A percentile compares a stretch with the other conserved stretches of the same genome.
Evolutionary conservation across 2,113 vertebrate species (phyloP).

Genomic region (Chinchilla lanigera): DNA sequence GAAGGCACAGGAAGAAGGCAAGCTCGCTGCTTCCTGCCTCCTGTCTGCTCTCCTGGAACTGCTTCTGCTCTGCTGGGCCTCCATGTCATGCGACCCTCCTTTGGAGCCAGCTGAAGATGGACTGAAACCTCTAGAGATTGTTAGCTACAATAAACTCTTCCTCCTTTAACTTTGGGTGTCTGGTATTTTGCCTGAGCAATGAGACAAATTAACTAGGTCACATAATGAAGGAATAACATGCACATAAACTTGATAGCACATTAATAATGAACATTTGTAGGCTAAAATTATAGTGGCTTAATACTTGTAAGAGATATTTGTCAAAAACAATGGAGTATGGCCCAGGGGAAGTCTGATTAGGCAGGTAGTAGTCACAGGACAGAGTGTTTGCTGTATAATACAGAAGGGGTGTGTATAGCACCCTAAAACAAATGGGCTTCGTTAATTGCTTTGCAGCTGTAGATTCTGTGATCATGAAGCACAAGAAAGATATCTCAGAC

Average conservation of each 20-base stretch:
- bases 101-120: neutral
- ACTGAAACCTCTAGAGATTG: neutral
- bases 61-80: neutral
- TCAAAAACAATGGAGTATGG: neutral
- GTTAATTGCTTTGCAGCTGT: neutral
- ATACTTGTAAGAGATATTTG: neutral
- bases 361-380: neutral
- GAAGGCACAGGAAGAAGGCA: neutral
- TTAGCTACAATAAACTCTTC: neutral
- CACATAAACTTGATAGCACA: neutral
- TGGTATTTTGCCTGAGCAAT: neutral
- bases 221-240: too few species aligned
- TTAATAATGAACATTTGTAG: neutral
- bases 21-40: neutral
- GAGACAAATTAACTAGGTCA: neutral
- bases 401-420: too few species aligned
- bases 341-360: fast-evolving
- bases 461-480: neutral
- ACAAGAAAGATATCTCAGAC: neutral
- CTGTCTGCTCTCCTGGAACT: neutral
- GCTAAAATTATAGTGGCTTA: neutral
- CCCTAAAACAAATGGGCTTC: neutral
- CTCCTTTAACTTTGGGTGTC: neutral
- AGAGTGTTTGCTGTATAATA: neutral
- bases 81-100: neutral